A percentile compares a stretch with the other conserved stretches of the same genome.
Evolutionary conservation across 1,140 invertebrate species (phyloP).

Genomic region (Rhagoletis zephyria): DNA sequence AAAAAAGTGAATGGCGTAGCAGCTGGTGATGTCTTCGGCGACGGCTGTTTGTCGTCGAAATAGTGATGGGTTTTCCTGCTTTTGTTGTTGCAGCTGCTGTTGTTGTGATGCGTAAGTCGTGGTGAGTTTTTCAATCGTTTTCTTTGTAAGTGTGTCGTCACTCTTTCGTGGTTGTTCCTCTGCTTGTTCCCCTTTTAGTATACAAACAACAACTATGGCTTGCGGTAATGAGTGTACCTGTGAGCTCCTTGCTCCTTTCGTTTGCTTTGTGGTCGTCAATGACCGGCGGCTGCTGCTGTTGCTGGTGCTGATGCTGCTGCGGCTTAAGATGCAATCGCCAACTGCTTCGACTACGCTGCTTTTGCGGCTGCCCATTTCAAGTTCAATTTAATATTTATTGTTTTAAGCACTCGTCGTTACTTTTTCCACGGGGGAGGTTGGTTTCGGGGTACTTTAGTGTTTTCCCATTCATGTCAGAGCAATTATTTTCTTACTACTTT

Average conservation of each 20-base stretch:
- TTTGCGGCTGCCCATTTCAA: conserved; percentile 39
- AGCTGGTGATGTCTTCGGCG: background rate
- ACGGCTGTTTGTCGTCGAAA: background rate
- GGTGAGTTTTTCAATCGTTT: background rate
- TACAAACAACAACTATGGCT: background rate
- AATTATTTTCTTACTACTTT: background rate
- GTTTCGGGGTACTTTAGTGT: background rate
- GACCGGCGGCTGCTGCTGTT: background rate
- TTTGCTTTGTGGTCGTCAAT: background rate
- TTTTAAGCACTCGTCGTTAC: conserved; percentile 1
- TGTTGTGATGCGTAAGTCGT: background rate
- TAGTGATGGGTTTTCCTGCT: too few species aligned
- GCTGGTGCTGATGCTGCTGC: background rate
- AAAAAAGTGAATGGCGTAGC: conserved; percentile 11
- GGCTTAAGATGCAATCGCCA: conserved; percentile 27
- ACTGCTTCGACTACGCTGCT: background rate
- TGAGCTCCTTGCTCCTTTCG: background rate
- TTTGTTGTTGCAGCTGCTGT: background rate
- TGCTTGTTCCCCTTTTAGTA: background rate
- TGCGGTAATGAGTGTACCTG: background rate
- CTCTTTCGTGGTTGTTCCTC: background rate
- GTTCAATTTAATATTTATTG: background rate
- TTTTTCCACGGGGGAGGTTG: background rate
- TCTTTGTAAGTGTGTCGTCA: background rate
- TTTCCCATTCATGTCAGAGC: background rate